Percentiles rank a stretch among this genome's conserved stretches.
Conservation (phyloP, 1,140 invertebrate genomes). For the Drosophila ficusphila region DNA sequence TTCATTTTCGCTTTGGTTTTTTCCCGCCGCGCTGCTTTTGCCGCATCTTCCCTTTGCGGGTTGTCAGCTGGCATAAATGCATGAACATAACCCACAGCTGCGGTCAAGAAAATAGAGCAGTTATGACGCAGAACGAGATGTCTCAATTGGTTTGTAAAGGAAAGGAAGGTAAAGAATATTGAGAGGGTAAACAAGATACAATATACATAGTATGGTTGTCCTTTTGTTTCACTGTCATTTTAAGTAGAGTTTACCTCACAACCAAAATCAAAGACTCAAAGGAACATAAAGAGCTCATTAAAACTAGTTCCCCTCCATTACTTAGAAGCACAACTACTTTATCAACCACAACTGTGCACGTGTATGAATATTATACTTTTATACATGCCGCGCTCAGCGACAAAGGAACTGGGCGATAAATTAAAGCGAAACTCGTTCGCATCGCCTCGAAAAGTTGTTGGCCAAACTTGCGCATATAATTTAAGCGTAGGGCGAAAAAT, state of each 20-base stretch:
- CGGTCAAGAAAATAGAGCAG: neutral
- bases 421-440: conserved; percentile 42
- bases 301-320: neutral
- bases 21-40: neutral
- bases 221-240: too few species aligned
- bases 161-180: too few species aligned
- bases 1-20: conserved; percentile 35
- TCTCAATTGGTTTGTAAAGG: too few species aligned
- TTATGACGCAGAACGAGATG: too few species aligned
- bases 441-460: conserved; percentile 47
- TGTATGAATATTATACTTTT: conserved; percentile 1
- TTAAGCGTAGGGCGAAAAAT: conserved; percentile 36
- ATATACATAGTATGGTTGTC: too few species aligned
- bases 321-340: neutral
- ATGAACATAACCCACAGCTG: neutral
- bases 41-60: conserved; percentile 9
- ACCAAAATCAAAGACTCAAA: too few species aligned
- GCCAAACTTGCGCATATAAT: conserved; percentile 66
- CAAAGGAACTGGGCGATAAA: conserved; percentile 48
- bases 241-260: too few species aligned
- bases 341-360: neutral
- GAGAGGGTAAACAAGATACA: too few species aligned
- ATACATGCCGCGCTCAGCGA: conserved; percentile 19
- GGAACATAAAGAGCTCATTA: too few species aligned
- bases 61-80: conserved; percentile 34